These are phyloP conservation scores for Furcifer pardalis DNA, from an alignment of 2,797 vertebrate genomes.

Conservation along the genomic window DNA sequence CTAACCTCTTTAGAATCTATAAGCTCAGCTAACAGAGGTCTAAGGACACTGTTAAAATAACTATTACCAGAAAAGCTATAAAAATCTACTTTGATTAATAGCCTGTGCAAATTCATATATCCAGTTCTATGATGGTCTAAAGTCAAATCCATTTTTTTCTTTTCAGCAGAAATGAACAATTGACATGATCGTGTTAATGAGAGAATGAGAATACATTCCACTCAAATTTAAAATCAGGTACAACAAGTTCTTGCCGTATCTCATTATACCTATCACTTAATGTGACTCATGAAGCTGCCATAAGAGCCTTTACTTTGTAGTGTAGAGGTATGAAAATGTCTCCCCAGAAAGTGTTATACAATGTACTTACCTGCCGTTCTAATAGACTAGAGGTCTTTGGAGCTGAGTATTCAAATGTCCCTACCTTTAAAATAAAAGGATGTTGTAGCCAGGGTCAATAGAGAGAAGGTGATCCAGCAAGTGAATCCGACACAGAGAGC, in stretches of 20 bases:
- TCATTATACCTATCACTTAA: constrained; percentile 2
- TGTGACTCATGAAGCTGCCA: background rate
- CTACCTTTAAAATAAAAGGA: constrained; percentile 27
- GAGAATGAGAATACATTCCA: constrained; percentile 23
- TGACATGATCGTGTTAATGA: background rate
- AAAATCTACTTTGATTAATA: background rate
- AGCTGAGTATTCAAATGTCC: background rate
- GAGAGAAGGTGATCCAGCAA: background rate
- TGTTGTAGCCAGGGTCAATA: constrained; percentile 18
- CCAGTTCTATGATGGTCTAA: background rate
- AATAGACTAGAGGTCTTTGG: background rate
- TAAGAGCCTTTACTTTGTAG: background rate
- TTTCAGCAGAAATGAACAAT: constrained; percentile 37
- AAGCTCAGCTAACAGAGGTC: background rate
- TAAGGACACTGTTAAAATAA: background rate
- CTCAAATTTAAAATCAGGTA: background rate
- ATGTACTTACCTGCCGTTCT: background rate
- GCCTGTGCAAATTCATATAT: constrained; percentile 1
- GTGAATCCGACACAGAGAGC: background rate
- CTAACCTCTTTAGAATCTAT: background rate
- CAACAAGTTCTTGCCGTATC: background rate
- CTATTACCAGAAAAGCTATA: background rate
- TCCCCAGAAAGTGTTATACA: background rate
- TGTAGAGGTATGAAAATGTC: background rate
- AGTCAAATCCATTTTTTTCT: constrained; percentile 21